Conservation (phyloP, 2,113 vertebrate species). For the Sebastes schlegelii region DNA sequence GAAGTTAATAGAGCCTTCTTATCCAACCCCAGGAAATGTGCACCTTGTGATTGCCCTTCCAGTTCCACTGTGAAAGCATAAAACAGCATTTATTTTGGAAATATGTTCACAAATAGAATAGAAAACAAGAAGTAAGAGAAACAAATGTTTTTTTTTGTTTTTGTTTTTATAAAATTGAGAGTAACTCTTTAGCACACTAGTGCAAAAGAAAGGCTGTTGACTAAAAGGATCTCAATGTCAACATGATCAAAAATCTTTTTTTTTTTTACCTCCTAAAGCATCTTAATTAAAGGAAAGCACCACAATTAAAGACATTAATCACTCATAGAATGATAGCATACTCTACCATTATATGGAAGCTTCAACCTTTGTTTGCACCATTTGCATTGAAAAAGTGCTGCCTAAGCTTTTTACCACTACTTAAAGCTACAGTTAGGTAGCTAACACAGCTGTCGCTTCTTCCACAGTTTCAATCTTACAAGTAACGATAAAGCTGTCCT, state of each 20-base stretch:
- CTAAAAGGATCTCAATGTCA: background rate
- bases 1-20: conserved; percentile 63
- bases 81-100: conserved; percentile 21
- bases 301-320: background rate
- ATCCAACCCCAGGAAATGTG: conserved; percentile 39
- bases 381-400: background rate
- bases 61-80: conserved; percentile 22
- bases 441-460: conserved; percentile 25
- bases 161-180: background rate
- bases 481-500: conserved; percentile 31
- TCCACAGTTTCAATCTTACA: conserved; percentile 9
- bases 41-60: conserved; percentile 50
- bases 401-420: background rate
- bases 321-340: background rate
- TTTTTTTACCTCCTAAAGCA: background rate
- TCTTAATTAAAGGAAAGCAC: background rate
- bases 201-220: background rate
- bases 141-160: background rate
- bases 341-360: too few species aligned
- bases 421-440: background rate
- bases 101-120: background rate
- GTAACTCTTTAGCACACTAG: background rate
- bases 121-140: background rate
- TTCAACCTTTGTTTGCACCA: background rate
- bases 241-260: background rate